phyloP scores from a whole-genome alignment of 2,888 invertebrate genomes.

The Bibio marci region DNA sequence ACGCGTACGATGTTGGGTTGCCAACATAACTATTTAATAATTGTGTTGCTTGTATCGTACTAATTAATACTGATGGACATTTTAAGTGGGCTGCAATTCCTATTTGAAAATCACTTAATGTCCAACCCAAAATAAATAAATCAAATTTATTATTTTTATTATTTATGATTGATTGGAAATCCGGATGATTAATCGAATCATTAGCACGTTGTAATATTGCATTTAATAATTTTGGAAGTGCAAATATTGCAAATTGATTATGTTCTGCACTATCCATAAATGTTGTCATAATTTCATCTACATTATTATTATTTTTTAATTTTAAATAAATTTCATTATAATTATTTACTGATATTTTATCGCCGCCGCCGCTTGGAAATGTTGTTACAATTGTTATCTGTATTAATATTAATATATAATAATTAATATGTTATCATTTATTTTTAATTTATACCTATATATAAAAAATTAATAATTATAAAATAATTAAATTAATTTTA shows the following conservation, averaged over 20 bases:
- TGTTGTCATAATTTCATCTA: neutral
- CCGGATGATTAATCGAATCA: neutral
- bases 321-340: conserved; percentile 1
- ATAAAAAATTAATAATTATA: conserved; percentile 14
- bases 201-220: too few relatives aligned
- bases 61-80: neutral
- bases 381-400: conserved; percentile 1
- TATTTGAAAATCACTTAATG: conserved; percentile 9
- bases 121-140: conserved; percentile 9
- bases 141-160: conserved; percentile 8
- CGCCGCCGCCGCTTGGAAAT: neutral
- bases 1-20: neutral
- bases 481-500: too few relatives aligned
- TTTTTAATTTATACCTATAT: neutral
- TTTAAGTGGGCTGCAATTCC: neutral
- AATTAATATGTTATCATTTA: neutral
- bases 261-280: too few relatives aligned
- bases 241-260: too few relatives aligned
- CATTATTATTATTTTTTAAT: neutral
- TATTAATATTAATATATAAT: too few relatives aligned
- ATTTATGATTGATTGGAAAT: neutral
- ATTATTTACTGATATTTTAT: too few relatives aligned
- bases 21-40: neutral
- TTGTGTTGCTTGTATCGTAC: neutral
- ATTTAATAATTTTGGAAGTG: too few relatives aligned